Evolutionary conservation across 2,113 vertebrate species (phyloP).

Genomic region (Thymallus thymallus): DNA sequence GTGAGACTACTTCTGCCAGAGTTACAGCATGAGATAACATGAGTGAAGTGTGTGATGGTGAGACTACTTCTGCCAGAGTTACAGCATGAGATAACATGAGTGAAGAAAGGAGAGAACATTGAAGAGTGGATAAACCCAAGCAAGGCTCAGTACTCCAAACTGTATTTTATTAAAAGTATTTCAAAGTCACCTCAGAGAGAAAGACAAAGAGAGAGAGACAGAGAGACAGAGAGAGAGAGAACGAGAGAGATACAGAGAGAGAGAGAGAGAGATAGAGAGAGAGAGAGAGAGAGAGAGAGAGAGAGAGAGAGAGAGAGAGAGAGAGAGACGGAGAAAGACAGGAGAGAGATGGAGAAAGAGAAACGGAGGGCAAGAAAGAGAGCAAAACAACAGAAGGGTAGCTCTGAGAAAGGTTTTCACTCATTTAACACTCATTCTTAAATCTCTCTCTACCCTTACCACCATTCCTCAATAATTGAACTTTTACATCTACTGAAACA

Average conservation of each 20-base stretch:
- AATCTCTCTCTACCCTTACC: conserved; percentile 28
- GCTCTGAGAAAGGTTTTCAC: neutral
- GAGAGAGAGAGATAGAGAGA: neutral
- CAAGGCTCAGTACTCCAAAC: too few relatives aligned
- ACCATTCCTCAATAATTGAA: conserved; percentile 40
- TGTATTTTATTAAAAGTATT: too few relatives aligned
- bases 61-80: conserved; percentile 1
- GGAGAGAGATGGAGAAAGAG: conserved; percentile 18
- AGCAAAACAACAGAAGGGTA: neutral
- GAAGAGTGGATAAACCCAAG: too few relatives aligned
- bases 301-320: neutral
- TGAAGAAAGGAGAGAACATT: too few relatives aligned
- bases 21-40: too few relatives aligned
- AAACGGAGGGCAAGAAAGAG: conserved; percentile 10
- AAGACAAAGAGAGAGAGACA: too few relatives aligned
- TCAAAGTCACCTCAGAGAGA: too few relatives aligned
- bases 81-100: too few relatives aligned
- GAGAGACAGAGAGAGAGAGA: too few relatives aligned
- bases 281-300: conserved; percentile 1
- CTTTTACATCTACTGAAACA: conserved; percentile 38
- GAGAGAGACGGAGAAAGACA: conserved; percentile 16
- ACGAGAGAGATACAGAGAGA: too few relatives aligned
- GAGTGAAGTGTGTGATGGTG: conserved; percentile 8
- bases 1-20: too few relatives aligned
- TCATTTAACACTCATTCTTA: conserved; percentile 18